Conservation (phyloP, 2,113 vertebrate genomes). For the Scolopax mira region DNA sequence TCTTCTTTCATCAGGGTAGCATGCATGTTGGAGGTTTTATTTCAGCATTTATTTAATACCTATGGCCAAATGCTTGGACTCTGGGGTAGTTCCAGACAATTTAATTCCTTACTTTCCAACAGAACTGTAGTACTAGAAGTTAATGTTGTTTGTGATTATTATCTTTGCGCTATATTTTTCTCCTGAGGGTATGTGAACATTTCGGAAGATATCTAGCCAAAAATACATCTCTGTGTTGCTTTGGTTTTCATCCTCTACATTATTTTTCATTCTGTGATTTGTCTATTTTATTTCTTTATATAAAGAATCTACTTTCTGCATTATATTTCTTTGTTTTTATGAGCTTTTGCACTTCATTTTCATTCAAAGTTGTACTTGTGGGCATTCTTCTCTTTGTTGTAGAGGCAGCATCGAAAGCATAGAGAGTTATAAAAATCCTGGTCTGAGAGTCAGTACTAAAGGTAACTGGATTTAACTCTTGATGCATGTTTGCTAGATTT, state of each 20-base stretch:
- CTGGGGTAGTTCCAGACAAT: background rate
- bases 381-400: background rate
- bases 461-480: background rate
- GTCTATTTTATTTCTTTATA: background rate
- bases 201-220: background rate
- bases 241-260: background rate
- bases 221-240: background rate
- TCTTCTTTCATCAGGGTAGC: background rate
- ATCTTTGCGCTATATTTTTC: background rate
- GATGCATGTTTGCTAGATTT: background rate
- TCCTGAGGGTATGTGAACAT: background rate
- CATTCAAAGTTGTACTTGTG: background rate
- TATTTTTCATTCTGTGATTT: background rate
- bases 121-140: background rate
- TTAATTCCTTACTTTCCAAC: background rate
- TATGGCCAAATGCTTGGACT: background rate
- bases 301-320: background rate
- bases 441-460: background rate
- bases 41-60: background rate
- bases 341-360: background rate
- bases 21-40: background rate
- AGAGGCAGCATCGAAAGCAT: background rate
- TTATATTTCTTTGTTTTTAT: background rate
- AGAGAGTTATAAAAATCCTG: background rate
- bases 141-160: constrained; percentile 5